Conservation (phyloP, 2,888 invertebrate genomes). For the Hedya salicella region DNA sequence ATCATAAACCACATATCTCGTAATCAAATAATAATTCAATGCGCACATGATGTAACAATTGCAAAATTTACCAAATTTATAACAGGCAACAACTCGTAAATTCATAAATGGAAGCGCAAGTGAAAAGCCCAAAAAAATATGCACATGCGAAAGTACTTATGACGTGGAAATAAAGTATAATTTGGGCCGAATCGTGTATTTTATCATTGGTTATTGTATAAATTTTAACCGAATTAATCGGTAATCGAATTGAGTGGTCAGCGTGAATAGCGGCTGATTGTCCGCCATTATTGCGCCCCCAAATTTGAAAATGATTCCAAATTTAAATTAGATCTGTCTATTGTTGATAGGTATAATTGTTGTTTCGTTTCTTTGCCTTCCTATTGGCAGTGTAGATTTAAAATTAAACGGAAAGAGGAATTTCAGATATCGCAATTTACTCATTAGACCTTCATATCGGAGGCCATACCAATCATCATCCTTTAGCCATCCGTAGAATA, state of each 20-base stretch:
- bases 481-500: no score
- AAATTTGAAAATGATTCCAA: slow-evolving; percentile 45
- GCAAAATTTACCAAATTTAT: slow-evolving; percentile 73
- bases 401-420: no score
- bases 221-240: slow-evolving; percentile 47
- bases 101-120: slow-evolving; percentile 64
- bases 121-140: slow-evolving; percentile 60
- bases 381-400: not conserved
- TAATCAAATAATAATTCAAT: slow-evolving; percentile 76
- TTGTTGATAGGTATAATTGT: slow-evolving; percentile 26
- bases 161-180: not conserved
- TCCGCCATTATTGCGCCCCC: slow-evolving; percentile 57
- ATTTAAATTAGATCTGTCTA: slow-evolving; percentile 48
- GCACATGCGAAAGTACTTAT: not conserved
- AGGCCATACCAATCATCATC: no score
- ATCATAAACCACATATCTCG: slow-evolving; percentile 69
- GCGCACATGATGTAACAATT: slow-evolving; percentile 58
- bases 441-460: no score
- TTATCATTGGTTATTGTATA: not conserved
- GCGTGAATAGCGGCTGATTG: slow-evolving; percentile 65
- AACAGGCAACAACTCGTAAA: slow-evolving; percentile 79
- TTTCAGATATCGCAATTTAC: no score
- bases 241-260: slow-evolving; percentile 56
- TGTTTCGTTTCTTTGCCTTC: not conserved
- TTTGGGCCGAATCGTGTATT: not conserved